These are phyloP conservation scores for Acropternis orthonyx DNA, from an alignment of 2,797 vertebrate genomes.

Conservation along the genomic window DNA sequence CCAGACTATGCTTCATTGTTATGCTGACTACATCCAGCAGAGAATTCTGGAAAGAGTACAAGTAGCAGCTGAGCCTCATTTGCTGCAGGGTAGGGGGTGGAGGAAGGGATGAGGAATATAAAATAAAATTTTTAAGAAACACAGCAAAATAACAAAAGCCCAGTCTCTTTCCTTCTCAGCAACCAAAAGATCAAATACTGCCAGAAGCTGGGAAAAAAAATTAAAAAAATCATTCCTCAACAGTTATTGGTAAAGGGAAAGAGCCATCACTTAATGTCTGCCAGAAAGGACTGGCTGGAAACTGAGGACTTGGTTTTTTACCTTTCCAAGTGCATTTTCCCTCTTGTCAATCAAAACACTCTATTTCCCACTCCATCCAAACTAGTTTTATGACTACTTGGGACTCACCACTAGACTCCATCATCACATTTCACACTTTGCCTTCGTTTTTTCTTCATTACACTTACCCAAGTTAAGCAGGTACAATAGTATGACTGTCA, in stretches of 20 bases:
- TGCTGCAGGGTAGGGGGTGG: neutral
- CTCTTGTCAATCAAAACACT: neutral
- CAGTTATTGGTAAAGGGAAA: neutral
- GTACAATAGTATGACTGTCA: neutral
- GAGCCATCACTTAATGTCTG: neutral
- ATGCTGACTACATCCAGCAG: neutral
- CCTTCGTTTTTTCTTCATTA: neutral
- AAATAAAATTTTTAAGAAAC: accelerated
- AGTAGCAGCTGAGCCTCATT: neutral
- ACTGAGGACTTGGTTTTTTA: neutral
- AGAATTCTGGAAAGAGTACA: neutral
- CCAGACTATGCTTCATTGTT: neutral
- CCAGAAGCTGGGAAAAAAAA: neutral
- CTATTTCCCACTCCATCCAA: neutral
- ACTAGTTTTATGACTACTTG: neutral
- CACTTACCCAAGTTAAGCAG: neutral
- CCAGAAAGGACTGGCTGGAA: neutral
- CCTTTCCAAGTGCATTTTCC: accelerated
- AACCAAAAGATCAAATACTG: neutral
- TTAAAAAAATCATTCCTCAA: neutral
- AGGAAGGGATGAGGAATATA: neutral
- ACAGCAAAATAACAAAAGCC: neutral
- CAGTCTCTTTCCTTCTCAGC: neutral
- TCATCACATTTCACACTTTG: neutral
- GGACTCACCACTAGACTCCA: neutral